These are phyloP conservation scores for Tetranychus piercei DNA, from an alignment of 2,888 invertebrate species.

Conservation along the genomic window DNA sequence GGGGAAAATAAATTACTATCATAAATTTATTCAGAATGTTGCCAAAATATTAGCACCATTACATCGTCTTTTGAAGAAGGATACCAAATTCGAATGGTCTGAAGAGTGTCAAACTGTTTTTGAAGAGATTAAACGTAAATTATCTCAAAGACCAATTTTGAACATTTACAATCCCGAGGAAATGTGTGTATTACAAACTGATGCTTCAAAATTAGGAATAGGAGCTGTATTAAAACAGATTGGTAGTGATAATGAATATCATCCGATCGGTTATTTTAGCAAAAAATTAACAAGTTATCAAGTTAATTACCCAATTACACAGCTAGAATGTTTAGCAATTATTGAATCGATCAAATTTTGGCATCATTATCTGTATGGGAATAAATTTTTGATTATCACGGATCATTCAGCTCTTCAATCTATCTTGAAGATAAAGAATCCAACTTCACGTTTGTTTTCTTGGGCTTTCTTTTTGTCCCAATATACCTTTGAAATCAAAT, in stretches of 20 bases:
- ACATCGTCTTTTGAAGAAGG: conserved; percentile 9
- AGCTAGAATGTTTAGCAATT: conserved; percentile 26
- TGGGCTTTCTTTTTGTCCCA: conserved; percentile 16
- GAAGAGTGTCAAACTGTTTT: conserved; percentile 15
- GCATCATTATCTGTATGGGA: conserved; percentile 17
- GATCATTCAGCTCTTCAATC: conserved; percentile 15
- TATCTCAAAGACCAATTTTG: conserved; percentile 9
- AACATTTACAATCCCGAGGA: conserved; percentile 11
- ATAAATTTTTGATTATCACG: conserved; percentile 13
- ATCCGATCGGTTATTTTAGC: conserved; percentile 19
- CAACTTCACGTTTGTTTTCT: conserved; percentile 8
- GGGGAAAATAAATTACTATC: conserved; percentile 22
- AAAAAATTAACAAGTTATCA: conserved; percentile 25
- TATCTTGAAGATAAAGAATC: conserved; percentile 7
- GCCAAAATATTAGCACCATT: conserved; percentile 12
- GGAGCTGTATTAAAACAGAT: conserved; percentile 27
- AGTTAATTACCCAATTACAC: conserved; percentile 24
- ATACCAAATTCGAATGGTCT: conserved; percentile 15
- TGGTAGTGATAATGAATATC: conserved; percentile 23
- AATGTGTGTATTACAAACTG: conserved; percentile 18
- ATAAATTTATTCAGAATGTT: conserved; percentile 22
- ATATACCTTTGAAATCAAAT: conserved; percentile 24
- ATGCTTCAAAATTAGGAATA: conserved; percentile 27
- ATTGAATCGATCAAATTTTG: conserved; percentile 24
- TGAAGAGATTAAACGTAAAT: conserved; percentile 15